Evolutionary conservation across 2,113 vertebrate species (phyloP).

Genomic region (Gavialis gangeticus): DNA sequence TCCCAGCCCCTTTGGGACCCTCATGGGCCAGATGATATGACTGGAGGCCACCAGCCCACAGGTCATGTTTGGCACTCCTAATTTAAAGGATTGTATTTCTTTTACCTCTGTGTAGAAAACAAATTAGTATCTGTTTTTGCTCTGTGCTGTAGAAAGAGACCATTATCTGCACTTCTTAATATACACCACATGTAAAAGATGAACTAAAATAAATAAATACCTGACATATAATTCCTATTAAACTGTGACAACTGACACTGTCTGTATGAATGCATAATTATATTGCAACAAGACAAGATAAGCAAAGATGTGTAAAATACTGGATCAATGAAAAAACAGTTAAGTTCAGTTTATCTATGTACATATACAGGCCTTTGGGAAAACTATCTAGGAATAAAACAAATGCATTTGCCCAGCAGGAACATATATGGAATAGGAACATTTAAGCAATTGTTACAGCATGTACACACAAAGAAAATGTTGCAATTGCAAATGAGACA

Average conservation of each 20-base stretch:
- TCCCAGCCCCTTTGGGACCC: no score
- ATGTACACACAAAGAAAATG: not conserved
- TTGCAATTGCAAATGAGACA: not conserved
- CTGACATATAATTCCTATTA: not conserved
- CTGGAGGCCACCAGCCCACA: no score
- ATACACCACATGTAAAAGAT: not conserved
- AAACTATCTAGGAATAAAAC: not conserved
- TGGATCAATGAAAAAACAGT: not conserved
- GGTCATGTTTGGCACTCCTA: no score
- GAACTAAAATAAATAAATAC: not conserved
- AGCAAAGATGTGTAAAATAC: not conserved
- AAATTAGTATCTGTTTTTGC: not conserved
- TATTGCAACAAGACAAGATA: not conserved
- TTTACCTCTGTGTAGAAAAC: not conserved
- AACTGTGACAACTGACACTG: not conserved
- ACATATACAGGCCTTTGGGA: not conserved
- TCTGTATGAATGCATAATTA: not conserved
- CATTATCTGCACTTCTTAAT: not conserved
- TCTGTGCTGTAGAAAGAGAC: not conserved
- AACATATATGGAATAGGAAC: rapidly evolving
- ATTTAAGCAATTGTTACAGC: not conserved
- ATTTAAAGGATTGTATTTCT: not conserved
- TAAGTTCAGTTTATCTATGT: not conserved
- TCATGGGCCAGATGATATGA: no score
- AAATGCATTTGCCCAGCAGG: not conserved